A percentile compares a stretch with the other conserved stretches of the same genome.
Evolutionary conservation across 2,888 invertebrate species (phyloP).

Genomic region (Amiota mariae): DNA sequence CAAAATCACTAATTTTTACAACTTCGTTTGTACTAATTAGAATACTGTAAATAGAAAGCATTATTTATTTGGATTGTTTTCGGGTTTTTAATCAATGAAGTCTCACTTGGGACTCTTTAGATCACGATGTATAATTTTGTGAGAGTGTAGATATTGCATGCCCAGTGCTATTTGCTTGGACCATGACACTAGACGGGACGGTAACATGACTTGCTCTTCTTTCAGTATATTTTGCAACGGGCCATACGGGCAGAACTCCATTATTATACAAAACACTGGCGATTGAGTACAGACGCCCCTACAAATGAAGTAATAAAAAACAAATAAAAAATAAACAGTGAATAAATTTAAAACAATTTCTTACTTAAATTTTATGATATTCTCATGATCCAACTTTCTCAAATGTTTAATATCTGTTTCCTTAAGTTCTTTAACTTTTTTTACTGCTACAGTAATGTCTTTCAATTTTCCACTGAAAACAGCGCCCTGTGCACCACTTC

Average conservation of each 20-base stretch:
- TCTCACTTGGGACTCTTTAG: constrained; percentile 99
- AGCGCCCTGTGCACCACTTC: constrained; percentile 96
- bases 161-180: constrained; percentile 95
- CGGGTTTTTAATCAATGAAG: background rate
- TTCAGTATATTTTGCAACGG: constrained; percentile 92
- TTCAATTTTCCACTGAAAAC: constrained; percentile 91
- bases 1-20: constrained; percentile 98
- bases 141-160: constrained; percentile 95
- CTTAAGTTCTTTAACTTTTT: constrained; percentile 92
- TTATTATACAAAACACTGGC: constrained; percentile 94
- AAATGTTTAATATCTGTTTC: constrained; percentile 96
- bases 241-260: constrained; percentile 98
- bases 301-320: constrained; percentile 54
- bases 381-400: constrained; percentile 93
- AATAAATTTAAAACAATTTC: constrained; percentile 44
- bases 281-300: constrained; percentile 95
- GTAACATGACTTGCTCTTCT: constrained; percentile 87
- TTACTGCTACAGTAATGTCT: constrained; percentile 93
- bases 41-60: constrained; percentile 77
- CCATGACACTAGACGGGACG: constrained; percentile 92
- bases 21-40: constrained; percentile 85
- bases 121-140: constrained; percentile 98
- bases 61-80: background rate
- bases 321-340: background rate
- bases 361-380: constrained; percentile 84